A percentile compares a stretch with the other conserved stretches of the same genome.
These are phyloP conservation scores for Drosophila nebulosa DNA, from an alignment of 1,140 invertebrate genomes.

Conservation along the genomic window DNA sequence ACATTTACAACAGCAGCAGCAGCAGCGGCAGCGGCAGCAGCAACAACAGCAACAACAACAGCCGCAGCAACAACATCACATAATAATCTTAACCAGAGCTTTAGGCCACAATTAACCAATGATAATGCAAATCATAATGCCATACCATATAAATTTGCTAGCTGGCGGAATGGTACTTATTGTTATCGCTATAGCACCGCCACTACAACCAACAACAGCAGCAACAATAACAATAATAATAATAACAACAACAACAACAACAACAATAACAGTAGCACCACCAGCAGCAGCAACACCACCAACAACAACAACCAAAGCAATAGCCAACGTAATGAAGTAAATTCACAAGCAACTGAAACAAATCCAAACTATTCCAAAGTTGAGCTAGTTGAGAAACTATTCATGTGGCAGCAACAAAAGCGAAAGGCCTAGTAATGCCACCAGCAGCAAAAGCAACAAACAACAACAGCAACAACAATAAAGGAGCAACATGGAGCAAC, in stretches of 20 bases:
- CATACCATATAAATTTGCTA: slow-evolving; percentile 64
- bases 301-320: slow-evolving; percentile 25
- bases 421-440: slow-evolving; percentile 54
- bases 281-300: slow-evolving; percentile 19
- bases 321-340: slow-evolving; percentile 31
- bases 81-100: slow-evolving; percentile 41
- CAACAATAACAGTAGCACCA: slow-evolving; percentile 23
- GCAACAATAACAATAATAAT: slow-evolving; percentile 14
- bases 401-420: slow-evolving; percentile 68
- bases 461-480: slow-evolving; percentile 29
- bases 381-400: slow-evolving; percentile 66
- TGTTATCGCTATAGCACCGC: slow-evolving; percentile 50
- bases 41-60: slow-evolving; percentile 14
- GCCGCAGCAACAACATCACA: slow-evolving; percentile 33
- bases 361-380: slow-evolving; percentile 65
- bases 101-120: slow-evolving; percentile 45
- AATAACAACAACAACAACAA: slow-evolving; percentile 29
- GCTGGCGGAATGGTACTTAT: slow-evolving; percentile 66
- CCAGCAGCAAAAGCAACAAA: slow-evolving; percentile 4
- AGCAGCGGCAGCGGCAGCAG: slow-evolving; percentile 23
- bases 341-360: slow-evolving; percentile 29
- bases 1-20: slow-evolving; percentile 28
- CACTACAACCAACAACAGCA: slow-evolving; percentile 21
- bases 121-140: slow-evolving; percentile 40
- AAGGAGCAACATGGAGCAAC: slow-evolving; percentile 49